A percentile compares a stretch with the other conserved stretches of the same genome.
Conservation (phyloP, 2,888 invertebrate species). For the Rotaria sp. region DNA sequence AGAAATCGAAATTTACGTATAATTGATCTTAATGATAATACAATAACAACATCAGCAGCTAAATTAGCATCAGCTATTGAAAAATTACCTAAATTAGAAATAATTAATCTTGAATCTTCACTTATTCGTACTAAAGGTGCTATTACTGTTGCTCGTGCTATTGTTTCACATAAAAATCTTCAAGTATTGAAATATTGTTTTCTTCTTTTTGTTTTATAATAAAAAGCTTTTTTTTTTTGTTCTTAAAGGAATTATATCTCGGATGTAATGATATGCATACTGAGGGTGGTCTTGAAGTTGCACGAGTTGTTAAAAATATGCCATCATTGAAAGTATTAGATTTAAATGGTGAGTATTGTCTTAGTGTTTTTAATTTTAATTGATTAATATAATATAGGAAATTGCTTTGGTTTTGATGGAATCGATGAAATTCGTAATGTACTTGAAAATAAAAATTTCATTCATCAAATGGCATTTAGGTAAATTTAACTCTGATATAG, state of each 20-base stretch:
- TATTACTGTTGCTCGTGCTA: constrained; percentile 21
- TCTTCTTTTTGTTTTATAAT: too few species aligned
- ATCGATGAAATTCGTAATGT: constrained; percentile 29
- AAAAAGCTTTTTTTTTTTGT: not conserved
- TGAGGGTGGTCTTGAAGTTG: constrained; percentile 31
- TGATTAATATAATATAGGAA: constrained; percentile 30
- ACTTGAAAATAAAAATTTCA: not conserved
- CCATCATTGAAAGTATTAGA: constrained; percentile 9
- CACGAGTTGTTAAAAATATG: not conserved
- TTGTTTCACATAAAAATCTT: constrained; percentile 12
- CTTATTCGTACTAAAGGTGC: constrained; percentile 29
- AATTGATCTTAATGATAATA: constrained; percentile 89
- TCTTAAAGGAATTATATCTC: constrained; percentile 31
- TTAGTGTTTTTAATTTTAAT: not conserved
- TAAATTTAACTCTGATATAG: not conserved
- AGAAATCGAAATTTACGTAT: constrained; percentile 63
- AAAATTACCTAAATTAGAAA: constrained; percentile 34
- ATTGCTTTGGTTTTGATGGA: constrained; percentile 38
- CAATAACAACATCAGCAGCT: constrained; percentile 51
- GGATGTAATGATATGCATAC: constrained; percentile 36
- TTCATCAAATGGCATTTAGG: constrained; percentile 16
- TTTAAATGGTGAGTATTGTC: not conserved
- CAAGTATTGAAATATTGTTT: not conserved
- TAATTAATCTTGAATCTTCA: constrained; percentile 39
- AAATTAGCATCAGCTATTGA: constrained; percentile 28